A percentile compares a stretch with the other conserved stretches of the same genome.
Conservation (phyloP, 1,140 invertebrate species). For the Aphelenchoides besseyi region DNA sequence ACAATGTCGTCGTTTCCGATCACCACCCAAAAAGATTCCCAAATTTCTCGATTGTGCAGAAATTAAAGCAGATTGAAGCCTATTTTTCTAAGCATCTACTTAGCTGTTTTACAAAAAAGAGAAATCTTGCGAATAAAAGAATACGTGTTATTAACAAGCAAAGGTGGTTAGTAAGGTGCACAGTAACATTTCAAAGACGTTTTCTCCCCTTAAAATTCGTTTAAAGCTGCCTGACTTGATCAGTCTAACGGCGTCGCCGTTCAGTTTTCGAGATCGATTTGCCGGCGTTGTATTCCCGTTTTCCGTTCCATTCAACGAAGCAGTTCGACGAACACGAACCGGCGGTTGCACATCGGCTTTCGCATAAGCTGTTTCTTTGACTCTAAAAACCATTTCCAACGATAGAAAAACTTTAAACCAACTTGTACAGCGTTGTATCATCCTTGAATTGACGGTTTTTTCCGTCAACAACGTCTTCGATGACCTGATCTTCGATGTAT, state of each 20-base stretch:
- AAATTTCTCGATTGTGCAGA: no score
- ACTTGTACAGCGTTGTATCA: background rate
- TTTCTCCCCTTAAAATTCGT: constrained; percentile 7
- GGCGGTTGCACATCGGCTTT: constrained; percentile 5
- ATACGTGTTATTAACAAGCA: background rate
- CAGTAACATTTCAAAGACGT: background rate
- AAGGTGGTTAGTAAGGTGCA: background rate
- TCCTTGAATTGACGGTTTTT: background rate
- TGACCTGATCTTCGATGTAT: background rate
- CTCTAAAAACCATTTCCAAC: background rate
- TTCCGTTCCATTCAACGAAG: background rate
- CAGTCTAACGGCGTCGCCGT: background rate
- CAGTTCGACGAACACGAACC: background rate
- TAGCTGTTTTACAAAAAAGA: no score
- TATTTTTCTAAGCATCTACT: no score
- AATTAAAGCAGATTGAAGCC: no score
- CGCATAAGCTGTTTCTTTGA: background rate
- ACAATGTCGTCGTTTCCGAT: no score
- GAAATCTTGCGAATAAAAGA: no score
- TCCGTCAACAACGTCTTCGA: background rate
- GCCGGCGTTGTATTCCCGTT: background rate
- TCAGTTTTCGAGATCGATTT: background rate
- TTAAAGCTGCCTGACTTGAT: constrained; percentile 10
- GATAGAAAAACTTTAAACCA: background rate
- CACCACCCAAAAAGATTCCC: background rate